Evolutionary conservation across 2,113 vertebrate species (phyloP).

Genomic region (Serilophus lunatus): DNA sequence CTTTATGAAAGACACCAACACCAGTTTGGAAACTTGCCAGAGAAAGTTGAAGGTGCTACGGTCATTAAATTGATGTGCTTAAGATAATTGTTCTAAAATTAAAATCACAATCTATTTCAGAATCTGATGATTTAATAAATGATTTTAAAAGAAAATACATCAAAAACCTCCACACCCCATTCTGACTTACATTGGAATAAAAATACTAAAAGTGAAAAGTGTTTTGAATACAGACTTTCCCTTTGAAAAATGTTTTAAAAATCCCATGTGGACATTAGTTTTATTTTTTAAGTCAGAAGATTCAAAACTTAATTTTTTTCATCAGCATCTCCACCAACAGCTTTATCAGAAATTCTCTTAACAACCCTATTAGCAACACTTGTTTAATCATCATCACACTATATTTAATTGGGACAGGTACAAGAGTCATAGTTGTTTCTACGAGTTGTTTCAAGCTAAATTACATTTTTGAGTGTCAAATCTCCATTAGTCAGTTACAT

Average conservation of each 20-base stretch:
- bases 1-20: neutral
- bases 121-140: neutral
- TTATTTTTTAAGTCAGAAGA: neutral
- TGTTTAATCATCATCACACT: neutral
- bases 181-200: neutral
- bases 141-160: neutral
- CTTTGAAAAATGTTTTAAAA: neutral
- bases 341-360: neutral
- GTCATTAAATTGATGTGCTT: neutral
- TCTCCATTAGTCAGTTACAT: neutral
- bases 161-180: fast-evolving
- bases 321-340: neutral
- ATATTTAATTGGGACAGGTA: conserved; percentile 11
- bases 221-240: neutral
- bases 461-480: neutral
- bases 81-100: neutral
- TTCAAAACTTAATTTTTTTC: neutral
- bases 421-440: neutral
- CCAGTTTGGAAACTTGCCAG: neutral
- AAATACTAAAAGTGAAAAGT: neutral
- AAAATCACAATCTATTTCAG: neutral
- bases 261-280: neutral
- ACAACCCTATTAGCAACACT: neutral
- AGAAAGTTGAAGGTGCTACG: neutral
- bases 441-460: neutral